A percentile compares a stretch with the other conserved stretches of the same genome.
phyloP scores from a whole-genome alignment of 1,140 invertebrate species.

The Neotoxoptera formosana region DNA sequence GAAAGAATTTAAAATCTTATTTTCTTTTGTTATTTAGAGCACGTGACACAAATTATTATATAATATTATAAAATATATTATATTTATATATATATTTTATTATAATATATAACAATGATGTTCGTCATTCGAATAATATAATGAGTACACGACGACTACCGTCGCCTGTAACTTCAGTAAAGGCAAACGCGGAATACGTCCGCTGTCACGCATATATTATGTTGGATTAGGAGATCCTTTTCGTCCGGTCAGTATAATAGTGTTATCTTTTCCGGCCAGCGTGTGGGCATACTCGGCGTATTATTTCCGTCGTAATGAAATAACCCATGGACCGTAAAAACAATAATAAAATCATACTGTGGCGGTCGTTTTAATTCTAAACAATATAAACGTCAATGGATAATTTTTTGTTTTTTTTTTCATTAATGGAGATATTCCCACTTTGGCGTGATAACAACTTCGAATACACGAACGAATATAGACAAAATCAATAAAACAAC shows the following conservation, averaged over 20 bases:
- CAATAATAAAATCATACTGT: background rate
- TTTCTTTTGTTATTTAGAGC: background rate
- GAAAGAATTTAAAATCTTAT: background rate
- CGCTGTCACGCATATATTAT: background rate
- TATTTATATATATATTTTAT: too few relatives aligned
- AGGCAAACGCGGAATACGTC: background rate
- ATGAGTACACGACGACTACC: background rate
- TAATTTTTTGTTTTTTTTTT: background rate
- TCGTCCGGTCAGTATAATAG: background rate
- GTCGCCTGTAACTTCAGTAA: background rate
- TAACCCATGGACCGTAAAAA: background rate
- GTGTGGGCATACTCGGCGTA: background rate
- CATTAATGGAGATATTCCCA: background rate
- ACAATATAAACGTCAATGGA: background rate
- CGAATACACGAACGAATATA: background rate
- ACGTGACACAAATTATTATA: background rate
- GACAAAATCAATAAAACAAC: too few relatives aligned
- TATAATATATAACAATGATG: background rate
- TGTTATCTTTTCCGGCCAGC: slow-evolving; percentile 23
- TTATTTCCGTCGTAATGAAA: slow-evolving; percentile 4
- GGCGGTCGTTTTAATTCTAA: background rate
- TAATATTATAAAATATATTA: background rate
- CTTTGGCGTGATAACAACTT: background rate
- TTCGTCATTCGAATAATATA: background rate
- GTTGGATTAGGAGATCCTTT: slow-evolving; percentile 21